Conservation (phyloP, 1,140 invertebrate species). For the Drosophila pruinosa region DNA sequence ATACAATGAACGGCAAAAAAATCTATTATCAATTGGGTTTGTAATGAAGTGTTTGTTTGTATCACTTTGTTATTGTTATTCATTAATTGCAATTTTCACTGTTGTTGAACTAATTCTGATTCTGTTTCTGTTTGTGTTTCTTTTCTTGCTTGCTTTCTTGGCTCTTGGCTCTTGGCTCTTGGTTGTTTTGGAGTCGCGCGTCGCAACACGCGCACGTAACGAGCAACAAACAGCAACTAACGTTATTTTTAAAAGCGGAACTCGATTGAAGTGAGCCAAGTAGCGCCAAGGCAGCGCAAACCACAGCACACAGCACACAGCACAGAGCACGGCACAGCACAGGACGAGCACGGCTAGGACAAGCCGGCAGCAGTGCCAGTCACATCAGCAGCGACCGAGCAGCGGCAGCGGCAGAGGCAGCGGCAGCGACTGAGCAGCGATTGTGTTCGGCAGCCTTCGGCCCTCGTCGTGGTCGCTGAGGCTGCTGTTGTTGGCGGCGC, state of each 20-base stretch:
- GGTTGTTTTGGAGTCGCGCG: conserved; percentile 56
- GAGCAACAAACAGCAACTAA: conserved; percentile 83
- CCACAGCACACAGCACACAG: neutral
- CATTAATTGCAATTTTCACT: neutral
- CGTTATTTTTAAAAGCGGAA: conserved; percentile 81
- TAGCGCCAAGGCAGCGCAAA: conserved; percentile 33
- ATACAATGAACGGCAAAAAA: conserved; percentile 16
- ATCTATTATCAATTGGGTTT: neutral
- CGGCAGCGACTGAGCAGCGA: neutral
- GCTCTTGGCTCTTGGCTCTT: neutral
- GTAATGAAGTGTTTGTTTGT: neutral
- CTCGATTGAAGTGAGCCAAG: conserved; percentile 78
- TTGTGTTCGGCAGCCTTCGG: neutral
- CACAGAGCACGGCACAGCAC: neutral
- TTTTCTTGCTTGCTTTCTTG: neutral
- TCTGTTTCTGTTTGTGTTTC: conserved; percentile 6
- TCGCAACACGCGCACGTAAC: conserved; percentile 81
- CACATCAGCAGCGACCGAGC: conserved; percentile 3
- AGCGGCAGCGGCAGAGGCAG: conserved; percentile 6
- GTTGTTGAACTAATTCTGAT: neutral
- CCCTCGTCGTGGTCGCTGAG: neutral
- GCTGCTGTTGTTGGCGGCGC: conserved; percentile 11
- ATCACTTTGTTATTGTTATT: neutral
- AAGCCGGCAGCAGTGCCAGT: conserved; percentile 20
- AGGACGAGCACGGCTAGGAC: neutral